Percentiles rank a stretch among this genome's conserved stretches.
Conservation (phyloP, 2,797 vertebrate species). For the Falco concolor region DNA sequence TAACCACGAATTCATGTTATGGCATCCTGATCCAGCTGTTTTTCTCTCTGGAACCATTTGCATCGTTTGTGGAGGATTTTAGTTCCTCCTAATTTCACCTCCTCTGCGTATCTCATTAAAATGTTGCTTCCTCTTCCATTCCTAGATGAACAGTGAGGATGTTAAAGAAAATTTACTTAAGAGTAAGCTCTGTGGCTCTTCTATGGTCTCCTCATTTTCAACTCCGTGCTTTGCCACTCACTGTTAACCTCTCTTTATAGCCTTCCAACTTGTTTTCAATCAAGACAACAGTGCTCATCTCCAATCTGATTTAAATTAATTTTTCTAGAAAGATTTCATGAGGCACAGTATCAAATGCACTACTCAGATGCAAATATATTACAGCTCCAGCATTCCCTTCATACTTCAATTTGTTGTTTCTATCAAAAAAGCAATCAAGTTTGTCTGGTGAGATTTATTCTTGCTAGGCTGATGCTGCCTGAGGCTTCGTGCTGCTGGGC, state of each 20-base stretch:
- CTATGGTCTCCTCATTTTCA: not conserved
- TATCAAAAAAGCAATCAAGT: constrained; percentile 52
- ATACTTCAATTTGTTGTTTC: constrained; percentile 42
- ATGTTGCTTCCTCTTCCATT: not conserved
- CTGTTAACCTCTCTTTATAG: not conserved
- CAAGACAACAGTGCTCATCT: constrained; percentile 9
- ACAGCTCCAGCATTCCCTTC: constrained; percentile 17
- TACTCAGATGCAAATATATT: constrained; percentile 40
- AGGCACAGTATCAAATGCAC: constrained; percentile 32
- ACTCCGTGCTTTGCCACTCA: not conserved
- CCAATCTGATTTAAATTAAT: constrained; percentile 46
- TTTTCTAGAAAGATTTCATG: constrained; percentile 52
- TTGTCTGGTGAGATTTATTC: constrained; percentile 50
- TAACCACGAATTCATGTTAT: not conserved
- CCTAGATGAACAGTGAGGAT: not conserved
- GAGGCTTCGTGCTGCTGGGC: not conserved
- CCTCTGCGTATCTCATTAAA: not conserved
- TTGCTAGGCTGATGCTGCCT: accelerated
- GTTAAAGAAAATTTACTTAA: not conserved
- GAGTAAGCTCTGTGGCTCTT: not conserved
- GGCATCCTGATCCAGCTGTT: not conserved
- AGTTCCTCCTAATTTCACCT: not conserved
- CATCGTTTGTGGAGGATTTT: not conserved
- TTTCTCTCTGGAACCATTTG: not conserved
- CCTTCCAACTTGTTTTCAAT: constrained; percentile 27